Conservation (phyloP, 2,888 invertebrate genomes). For the Ochropacha duplaris region DNA sequence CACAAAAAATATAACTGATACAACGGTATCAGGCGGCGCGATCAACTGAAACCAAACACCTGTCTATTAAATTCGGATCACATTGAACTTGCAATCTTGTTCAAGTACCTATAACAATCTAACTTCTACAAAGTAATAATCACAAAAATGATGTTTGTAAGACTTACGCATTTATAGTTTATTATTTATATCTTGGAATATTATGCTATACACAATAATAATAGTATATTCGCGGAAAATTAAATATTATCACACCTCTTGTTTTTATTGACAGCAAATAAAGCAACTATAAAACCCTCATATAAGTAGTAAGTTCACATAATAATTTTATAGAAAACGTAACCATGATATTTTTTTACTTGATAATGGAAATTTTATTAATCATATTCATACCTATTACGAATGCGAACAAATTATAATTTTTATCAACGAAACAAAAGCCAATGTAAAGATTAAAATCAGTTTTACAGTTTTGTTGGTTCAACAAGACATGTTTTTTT, state of each 20-base stretch:
- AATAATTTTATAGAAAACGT: background rate
- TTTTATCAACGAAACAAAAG: background rate
- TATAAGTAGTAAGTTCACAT: background rate
- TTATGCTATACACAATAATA: no score
- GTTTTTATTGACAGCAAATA: background rate
- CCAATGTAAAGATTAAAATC: slow-evolving; percentile 20
- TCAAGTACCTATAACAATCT: no score
- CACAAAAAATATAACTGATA: slow-evolving; percentile 67
- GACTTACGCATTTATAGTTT: background rate
- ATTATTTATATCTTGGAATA: no score
- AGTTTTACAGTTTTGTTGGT: slow-evolving; percentile 12
- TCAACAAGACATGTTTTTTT: slow-evolving; percentile 20
- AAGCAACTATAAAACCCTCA: background rate
- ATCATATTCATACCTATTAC: background rate
- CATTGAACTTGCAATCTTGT: background rate
- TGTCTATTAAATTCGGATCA: slow-evolving; percentile 58
- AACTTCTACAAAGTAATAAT: no score
- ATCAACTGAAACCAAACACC: slow-evolving; percentile 63
- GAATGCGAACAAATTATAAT: background rate
- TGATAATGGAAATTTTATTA: background rate
- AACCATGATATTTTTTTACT: background rate
- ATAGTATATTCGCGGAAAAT: no score
- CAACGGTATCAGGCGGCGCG: slow-evolving; percentile 54
- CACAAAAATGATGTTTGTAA: no score
- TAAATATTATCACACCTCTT: no score